A percentile compares a stretch with the other conserved stretches of the same genome.
phyloP scores from a whole-genome alignment of 2,797 vertebrate species.

The Taeniopygia guttata region DNA sequence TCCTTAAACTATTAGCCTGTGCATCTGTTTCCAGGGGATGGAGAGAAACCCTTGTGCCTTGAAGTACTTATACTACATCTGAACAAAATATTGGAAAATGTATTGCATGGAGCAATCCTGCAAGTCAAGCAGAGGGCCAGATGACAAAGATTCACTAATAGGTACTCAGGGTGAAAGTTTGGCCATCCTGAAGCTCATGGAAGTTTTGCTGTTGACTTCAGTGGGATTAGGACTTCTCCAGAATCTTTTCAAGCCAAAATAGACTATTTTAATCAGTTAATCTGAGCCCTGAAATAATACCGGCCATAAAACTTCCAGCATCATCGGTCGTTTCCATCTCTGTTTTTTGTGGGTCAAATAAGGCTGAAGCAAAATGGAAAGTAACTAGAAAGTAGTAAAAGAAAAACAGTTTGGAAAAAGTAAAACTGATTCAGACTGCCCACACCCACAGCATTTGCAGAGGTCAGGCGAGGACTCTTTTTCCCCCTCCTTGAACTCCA shows the following conservation, averaged over 20 bases:
- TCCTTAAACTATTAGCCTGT: constrained; percentile 44
- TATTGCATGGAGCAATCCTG: not conserved
- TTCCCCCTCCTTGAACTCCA: constrained; percentile 55
- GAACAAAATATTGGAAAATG: constrained; percentile 33
- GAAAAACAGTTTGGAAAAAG: constrained; percentile 19
- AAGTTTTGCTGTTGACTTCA: constrained; percentile 21
- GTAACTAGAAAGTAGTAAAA: constrained; percentile 67
- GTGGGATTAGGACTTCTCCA: not conserved
- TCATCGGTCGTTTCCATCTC: not conserved
- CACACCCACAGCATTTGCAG: constrained; percentile 46
- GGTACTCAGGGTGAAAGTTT: not conserved
- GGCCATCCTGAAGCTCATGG: not conserved
- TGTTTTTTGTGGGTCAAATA: constrained; percentile 40
- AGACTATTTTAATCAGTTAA: not conserved
- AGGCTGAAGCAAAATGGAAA: constrained; percentile 52
- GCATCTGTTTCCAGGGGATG: constrained; percentile 17
- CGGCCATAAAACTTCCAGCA: not conserved
- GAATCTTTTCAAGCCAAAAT: constrained; percentile 10
- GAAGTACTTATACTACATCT: not conserved
- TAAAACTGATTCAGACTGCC: constrained; percentile 29
- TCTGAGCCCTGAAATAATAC: constrained; percentile 17
- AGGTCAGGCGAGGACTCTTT: constrained; percentile 57
- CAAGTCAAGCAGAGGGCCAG: not conserved
- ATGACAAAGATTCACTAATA: constrained; percentile 2
- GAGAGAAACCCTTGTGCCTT: constrained; percentile 24